These are phyloP conservation scores for Rhopalosiphum nymphaeae DNA, from an alignment of 2,888 invertebrate species.

Conservation along the genomic window DNA sequence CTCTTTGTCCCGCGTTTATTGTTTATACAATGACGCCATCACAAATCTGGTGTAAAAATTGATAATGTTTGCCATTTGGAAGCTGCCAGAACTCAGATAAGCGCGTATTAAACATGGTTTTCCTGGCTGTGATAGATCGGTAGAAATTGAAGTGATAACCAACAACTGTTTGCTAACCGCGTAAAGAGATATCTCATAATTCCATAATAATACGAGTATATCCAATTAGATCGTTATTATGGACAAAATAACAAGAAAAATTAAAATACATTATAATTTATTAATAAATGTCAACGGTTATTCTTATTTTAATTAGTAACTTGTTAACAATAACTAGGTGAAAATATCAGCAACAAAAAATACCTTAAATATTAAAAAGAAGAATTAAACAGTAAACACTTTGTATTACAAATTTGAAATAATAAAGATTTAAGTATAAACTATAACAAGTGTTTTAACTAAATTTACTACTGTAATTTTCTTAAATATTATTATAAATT, in stretches of 20 bases:
- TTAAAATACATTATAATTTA: neutral
- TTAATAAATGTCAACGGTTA: neutral
- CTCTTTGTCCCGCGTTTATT: conserved; percentile 44
- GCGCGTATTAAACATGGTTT: conserved; percentile 52
- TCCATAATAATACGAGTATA: conserved; percentile 29
- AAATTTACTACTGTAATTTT: neutral
- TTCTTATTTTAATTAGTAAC: neutral
- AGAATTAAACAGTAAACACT: neutral
- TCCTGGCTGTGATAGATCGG: conserved; percentile 56
- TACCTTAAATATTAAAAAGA: neutral
- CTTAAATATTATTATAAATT: no score
- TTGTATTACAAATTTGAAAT: neutral
- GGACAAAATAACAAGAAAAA: neutral
- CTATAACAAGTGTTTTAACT: neutral
- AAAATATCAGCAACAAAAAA: neutral
- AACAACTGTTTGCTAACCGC: conserved; percentile 43
- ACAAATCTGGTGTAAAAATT: conserved; percentile 62
- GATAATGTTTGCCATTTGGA: conserved; percentile 60
- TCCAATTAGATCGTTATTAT: neutral
- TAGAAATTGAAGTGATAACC: conserved; percentile 47
- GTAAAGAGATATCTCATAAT: conserved; percentile 8
- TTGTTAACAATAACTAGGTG: neutral
- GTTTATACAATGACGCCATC: conserved; percentile 54
- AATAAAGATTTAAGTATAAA: neutral
- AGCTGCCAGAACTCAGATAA: conserved; percentile 60